Evolutionary conservation across 53 echinoderm and acorn worm genomes (phyloP).

Genomic region (Glandiceps talaboti): DNA sequence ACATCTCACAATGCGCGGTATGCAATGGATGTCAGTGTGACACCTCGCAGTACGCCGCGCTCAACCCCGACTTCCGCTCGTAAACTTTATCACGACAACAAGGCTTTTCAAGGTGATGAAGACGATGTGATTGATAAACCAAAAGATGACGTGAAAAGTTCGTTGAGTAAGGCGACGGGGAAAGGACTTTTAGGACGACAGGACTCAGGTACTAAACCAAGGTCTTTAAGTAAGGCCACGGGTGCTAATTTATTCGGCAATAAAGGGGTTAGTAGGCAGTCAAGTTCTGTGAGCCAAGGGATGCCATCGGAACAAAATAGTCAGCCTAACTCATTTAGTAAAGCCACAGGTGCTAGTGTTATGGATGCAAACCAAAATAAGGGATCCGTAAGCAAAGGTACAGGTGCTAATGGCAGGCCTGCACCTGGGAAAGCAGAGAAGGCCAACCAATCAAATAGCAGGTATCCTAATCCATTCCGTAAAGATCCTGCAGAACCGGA

Average conservation of each 20-base stretch:
- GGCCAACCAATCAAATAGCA: background rate
- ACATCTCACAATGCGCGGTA: background rate
- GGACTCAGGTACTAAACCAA: background rate
- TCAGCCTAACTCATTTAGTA: background rate
- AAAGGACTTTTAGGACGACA: background rate
- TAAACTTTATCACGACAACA: background rate
- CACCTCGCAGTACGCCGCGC: background rate
- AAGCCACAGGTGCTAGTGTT: background rate
- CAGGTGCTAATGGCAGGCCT: background rate
- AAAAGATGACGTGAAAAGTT: conserved; percentile 1
- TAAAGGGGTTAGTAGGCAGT: conserved; percentile 1
- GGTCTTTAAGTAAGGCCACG: conserved; percentile 30
- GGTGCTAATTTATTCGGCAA: conserved; percentile 15
- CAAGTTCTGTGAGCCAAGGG: background rate
- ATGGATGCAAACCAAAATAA: background rate
- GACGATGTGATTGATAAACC: background rate
- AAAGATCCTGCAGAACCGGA: conserved; percentile 30
- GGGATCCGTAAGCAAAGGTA: background rate
- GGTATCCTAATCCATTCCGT: conserved; percentile 57
- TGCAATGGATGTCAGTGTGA: background rate
- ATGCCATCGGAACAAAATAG: background rate
- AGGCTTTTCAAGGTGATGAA: background rate
- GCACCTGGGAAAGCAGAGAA: background rate
- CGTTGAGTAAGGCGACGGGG: background rate
- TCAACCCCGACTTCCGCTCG: background rate